Conservation (phyloP, 2,888 invertebrate genomes). For the Ellobium chinense region DNA sequence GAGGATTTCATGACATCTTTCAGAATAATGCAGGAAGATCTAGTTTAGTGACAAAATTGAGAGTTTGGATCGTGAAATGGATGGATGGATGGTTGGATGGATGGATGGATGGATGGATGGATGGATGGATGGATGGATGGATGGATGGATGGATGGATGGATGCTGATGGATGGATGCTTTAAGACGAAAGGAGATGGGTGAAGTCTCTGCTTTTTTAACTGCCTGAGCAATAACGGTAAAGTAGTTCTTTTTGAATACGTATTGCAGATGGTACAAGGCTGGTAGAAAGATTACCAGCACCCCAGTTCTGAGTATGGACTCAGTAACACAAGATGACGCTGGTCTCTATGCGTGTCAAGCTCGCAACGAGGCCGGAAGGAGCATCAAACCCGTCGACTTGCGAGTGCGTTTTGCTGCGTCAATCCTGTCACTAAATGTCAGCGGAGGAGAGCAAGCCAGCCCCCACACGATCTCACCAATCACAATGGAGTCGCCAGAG, state of each 20-base stretch:
- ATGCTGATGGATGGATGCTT: background rate
- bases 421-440: slow-evolving; percentile 2
- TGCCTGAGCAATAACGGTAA: no score
- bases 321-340: slow-evolving; percentile 29
- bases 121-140: background rate
- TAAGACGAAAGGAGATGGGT: background rate
- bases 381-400: slow-evolving; percentile 45
- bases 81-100: no score
- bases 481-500: background rate
- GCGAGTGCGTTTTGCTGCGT: slow-evolving; percentile 13
- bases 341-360: slow-evolving; percentile 44
- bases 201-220: background rate
- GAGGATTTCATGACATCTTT: no score
- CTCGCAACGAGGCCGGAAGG: slow-evolving; percentile 34
- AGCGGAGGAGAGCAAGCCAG: background rate
- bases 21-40: no score
- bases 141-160: background rate
- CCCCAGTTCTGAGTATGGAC: background rate
- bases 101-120: no score
- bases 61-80: no score
- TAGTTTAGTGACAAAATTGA: no score
- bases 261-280: slow-evolving; percentile 43
- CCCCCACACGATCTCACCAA: background rate
- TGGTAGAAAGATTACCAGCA: slow-evolving; percentile 13
- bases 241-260: no score